Evolutionary conservation across 2,888 invertebrate species (phyloP), one percentile per base, ranked within the genome.

Genomic region (Dynastes maya): DNA sequence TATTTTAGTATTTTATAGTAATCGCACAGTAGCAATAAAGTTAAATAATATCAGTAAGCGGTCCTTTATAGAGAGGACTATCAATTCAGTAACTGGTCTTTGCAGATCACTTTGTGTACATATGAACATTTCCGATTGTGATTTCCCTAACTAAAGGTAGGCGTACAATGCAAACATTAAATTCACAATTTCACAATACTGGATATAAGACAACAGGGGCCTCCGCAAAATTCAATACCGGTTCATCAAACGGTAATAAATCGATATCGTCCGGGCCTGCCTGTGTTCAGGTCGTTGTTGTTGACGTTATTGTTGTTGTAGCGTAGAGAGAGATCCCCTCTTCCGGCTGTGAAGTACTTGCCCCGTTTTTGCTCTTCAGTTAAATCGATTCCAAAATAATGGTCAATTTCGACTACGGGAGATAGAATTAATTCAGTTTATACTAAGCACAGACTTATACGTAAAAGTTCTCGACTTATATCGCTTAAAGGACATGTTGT

Each of bases 211-310:
- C 37, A 37, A 64, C 13, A n/a, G 63, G 22, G 13, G 51, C 8
- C 70, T 64, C n/a, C 37, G 16, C 40, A 16, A 70, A 70, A 51
- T 51, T 70, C 70, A 51, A 70, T 70, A 70, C 29, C 5, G 27
- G 29, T 45, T 70, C 70, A 53, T 70, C 70, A 70, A 70, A 70
- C 5, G 70, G 51, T 70, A 51, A 70, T 70, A 53, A 70, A 70
- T 70, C 70, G 70, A 70, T 70, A 70, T 53, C 27, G 32, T 53
- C 22, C 53, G 29, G 32, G n/a, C 45, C 40, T 53, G n/a, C n/a
- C 27, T 51, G 51, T n/a, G 51, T 13, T 70, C 32, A 9, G 6
- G 9, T 3, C n/a, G 53, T 70, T 45, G 29, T 70, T 70, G 70
- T 70, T 70, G 51, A 51, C 53, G 53, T 70, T 51, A 70, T 70